These are phyloP conservation scores for Poeciliopsis gracilis DNA, from an alignment of 2,797 vertebrate genomes.

Conservation along the genomic window DNA sequence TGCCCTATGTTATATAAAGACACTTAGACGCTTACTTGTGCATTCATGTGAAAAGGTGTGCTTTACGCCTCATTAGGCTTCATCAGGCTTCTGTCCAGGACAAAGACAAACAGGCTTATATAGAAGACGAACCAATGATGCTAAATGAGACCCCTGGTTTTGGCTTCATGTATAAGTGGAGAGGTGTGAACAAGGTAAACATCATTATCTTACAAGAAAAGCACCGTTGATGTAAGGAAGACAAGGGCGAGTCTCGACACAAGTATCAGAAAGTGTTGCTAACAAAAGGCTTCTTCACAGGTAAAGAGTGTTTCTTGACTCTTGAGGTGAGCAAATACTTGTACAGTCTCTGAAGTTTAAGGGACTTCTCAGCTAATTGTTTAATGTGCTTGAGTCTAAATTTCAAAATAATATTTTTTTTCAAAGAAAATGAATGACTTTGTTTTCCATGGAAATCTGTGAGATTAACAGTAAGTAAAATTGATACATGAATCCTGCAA, in stretches of 20 bases:
- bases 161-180: neutral
- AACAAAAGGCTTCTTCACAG: neutral
- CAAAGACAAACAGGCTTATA: neutral
- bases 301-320: neutral
- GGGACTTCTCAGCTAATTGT: neutral
- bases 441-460: neutral
- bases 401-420: neutral
- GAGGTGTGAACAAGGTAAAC: neutral
- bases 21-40: neutral
- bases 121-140: neutral
- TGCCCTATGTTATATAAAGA: neutral
- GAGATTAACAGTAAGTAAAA: neutral
- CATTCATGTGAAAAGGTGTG: neutral
- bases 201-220: neutral
- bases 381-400: neutral
- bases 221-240: neutral
- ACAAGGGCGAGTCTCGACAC: neutral
- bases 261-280: neutral
- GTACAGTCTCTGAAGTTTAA: neutral
- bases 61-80: neutral
- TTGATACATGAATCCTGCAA: neutral
- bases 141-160: neutral
- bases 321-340: neutral
- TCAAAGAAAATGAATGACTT: neutral
- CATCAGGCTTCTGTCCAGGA: neutral